These are phyloP conservation scores for Melinaea menophilus DNA, from an alignment of 2,888 invertebrate genomes.

Conservation along the genomic window DNA sequence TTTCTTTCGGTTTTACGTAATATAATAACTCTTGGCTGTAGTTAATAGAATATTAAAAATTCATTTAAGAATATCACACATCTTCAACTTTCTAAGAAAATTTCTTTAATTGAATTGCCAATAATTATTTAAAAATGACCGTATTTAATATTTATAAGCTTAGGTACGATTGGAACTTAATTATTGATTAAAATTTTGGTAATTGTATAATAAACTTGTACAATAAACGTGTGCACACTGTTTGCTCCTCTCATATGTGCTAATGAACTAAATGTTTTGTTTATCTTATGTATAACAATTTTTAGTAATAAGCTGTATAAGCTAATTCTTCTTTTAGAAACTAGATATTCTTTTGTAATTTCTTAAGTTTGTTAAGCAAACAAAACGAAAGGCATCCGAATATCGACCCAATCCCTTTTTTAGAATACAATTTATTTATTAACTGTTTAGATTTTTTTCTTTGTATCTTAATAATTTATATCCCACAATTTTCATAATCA, in stretches of 20 bases:
- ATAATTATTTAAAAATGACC: too few species aligned
- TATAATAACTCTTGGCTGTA: conserved; percentile 30
- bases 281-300: too few species aligned
- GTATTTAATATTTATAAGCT: too few species aligned
- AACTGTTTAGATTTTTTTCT: conserved; percentile 30
- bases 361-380: conserved; percentile 36
- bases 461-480: background rate
- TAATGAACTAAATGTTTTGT: too few species aligned
- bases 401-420: conserved; percentile 51
- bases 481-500: too few species aligned
- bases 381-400: conserved; percentile 53
- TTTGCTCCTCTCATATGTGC: too few species aligned
- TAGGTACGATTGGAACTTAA: too few species aligned
- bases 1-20: conserved; percentile 38
- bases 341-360: too few species aligned
- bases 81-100: conserved; percentile 18
- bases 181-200: too few species aligned
- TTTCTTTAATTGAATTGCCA: background rate
- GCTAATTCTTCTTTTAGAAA: background rate
- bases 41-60: conserved; percentile 34
- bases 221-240: too few species aligned
- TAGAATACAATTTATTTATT: conserved; percentile 59
- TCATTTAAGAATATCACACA: conserved; percentile 35
- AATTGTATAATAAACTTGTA: too few species aligned
- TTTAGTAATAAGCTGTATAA: too few species aligned